A percentile compares a stretch with the other conserved stretches of the same genome.
phyloP scores from a whole-genome alignment of 1,140 invertebrate species.

The Listronotus oregonensis region DNA sequence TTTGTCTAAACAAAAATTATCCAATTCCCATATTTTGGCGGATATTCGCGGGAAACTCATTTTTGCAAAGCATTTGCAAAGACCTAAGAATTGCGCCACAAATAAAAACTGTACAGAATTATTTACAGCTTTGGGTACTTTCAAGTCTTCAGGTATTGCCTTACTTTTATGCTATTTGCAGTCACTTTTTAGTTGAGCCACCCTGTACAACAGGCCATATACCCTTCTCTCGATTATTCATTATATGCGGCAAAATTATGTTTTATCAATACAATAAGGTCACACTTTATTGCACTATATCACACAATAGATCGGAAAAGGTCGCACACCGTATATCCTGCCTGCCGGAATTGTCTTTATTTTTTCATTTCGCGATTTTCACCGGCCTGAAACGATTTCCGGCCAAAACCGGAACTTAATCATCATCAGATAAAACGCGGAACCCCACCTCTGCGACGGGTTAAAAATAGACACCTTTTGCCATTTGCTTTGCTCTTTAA shows the following conservation, averaged over 20 bases:
- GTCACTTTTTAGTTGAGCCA: too few species aligned
- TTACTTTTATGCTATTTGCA: too few species aligned
- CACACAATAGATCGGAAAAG: conserved; percentile 11
- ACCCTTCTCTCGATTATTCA: too few species aligned
- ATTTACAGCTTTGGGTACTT: too few species aligned
- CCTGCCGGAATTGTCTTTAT: conserved; percentile 12
- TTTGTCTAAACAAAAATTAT: too few species aligned
- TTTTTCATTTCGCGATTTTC: conserved; percentile 12
- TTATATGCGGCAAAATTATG: not conserved
- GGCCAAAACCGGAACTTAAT: conserved; percentile 21
- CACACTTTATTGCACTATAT: not conserved
- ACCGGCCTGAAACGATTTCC: conserved; percentile 26
- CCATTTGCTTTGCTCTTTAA: conserved; percentile 10
- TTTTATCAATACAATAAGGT: not conserved
- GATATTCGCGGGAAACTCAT: too few species aligned
- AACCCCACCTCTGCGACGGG: conserved; percentile 21
- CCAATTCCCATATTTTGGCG: too few species aligned
- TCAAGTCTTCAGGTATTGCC: too few species aligned
- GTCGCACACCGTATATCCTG: conserved; percentile 24
- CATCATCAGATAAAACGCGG: conserved; percentile 18
- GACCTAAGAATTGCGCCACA: too few species aligned
- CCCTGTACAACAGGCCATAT: too few species aligned
- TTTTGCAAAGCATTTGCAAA: too few species aligned
- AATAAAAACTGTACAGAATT: too few species aligned
- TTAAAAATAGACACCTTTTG: conserved; percentile 16